Percentiles rank a stretch among this genome's conserved stretches.
Evolutionary conservation across 92 coral and sea anemone genomes (phyloP).

Genomic region (Parazoanthus swiftii): DNA sequence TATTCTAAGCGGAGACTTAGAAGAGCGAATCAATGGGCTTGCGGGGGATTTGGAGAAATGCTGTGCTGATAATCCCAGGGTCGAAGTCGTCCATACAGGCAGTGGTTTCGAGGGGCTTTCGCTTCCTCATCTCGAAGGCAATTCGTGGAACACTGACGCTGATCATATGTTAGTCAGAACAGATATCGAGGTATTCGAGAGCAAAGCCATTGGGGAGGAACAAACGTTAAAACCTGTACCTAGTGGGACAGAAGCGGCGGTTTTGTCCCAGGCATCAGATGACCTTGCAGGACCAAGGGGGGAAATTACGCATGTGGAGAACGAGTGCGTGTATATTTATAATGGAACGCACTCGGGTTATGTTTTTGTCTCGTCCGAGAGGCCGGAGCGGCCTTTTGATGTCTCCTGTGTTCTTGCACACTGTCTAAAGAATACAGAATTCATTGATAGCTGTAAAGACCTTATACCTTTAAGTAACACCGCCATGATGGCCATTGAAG

Average conservation of each 20-base stretch:
- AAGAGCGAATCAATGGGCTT: conserved; percentile 31
- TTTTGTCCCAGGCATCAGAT: neutral
- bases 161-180: conserved; percentile 80
- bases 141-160: conserved; percentile 76
- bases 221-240: conserved; percentile 3
- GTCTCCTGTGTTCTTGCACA: conserved; percentile 29
- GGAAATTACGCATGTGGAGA: neutral
- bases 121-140: conserved; percentile 63
- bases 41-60: conserved; percentile 64
- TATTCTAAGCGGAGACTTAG: conserved; percentile 65
- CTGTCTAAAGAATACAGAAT: conserved; percentile 50
- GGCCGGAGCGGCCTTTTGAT: conserved; percentile 25
- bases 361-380: conserved; percentile 42
- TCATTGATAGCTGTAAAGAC: conserved; percentile 53
- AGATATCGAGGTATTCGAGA: conserved; percentile 53
- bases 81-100: conserved; percentile 76
- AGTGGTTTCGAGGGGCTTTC: conserved; percentile 76
- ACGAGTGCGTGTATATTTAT: conserved; percentile 41
- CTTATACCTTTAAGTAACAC: conserved; percentile 49
- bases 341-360: conserved; percentile 68
- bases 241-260: conserved; percentile 11
- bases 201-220: neutral
- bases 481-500: conserved; percentile 17
- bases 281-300: too few relatives aligned
- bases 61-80: conserved; percentile 41